These are phyloP conservation scores for Myripristis jacobus DNA, from an alignment of 2,797 vertebrate genomes.

Conservation along the genomic window DNA sequence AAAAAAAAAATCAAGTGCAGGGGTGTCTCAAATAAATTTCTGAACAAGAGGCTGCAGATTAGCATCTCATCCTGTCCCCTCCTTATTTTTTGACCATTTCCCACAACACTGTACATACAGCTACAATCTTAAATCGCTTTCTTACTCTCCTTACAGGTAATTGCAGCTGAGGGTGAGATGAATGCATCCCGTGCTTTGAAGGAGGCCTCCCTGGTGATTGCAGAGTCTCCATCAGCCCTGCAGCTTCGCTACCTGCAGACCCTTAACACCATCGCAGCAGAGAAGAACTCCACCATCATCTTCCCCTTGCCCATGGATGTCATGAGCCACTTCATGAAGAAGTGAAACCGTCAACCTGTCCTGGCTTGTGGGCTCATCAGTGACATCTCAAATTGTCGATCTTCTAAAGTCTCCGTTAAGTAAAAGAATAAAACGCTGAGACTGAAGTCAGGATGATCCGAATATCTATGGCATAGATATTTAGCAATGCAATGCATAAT, in stretches of 20 bases:
- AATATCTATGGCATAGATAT: too few relatives aligned
- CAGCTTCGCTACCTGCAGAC: slow-evolving; percentile 89
- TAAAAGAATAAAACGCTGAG: neutral
- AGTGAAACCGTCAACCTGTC: slow-evolving; percentile 47
- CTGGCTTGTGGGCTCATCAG: neutral
- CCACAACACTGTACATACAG: too few relatives aligned
- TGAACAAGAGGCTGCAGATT: neutral
- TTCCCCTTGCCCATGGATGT: slow-evolving; percentile 87
- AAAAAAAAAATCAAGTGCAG: neutral
- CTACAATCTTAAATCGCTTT: neutral
- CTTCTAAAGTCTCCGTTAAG: neutral
- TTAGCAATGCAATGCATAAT: too few relatives aligned
- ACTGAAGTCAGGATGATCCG: too few relatives aligned
- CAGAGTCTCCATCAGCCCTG: slow-evolving; percentile 85
- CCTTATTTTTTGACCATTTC: too few relatives aligned
- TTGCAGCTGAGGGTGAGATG: slow-evolving; percentile 87
- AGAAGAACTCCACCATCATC: slow-evolving; percentile 89
- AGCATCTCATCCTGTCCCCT: too few relatives aligned
- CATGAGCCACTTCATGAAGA: slow-evolving; percentile 76
- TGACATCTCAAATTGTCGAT: neutral
- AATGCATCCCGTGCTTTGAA: slow-evolving; percentile 86
- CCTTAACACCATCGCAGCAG: slow-evolving; percentile 84
- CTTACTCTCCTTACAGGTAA: slow-evolving; percentile 73
- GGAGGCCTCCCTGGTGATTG: slow-evolving; percentile 85
- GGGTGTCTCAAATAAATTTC: neutral